A percentile compares a stretch with the other conserved stretches of the same genome.
phyloP scores from a whole-genome alignment of 2,888 invertebrate genomes.

The Cecidostiba fungosa region DNA sequence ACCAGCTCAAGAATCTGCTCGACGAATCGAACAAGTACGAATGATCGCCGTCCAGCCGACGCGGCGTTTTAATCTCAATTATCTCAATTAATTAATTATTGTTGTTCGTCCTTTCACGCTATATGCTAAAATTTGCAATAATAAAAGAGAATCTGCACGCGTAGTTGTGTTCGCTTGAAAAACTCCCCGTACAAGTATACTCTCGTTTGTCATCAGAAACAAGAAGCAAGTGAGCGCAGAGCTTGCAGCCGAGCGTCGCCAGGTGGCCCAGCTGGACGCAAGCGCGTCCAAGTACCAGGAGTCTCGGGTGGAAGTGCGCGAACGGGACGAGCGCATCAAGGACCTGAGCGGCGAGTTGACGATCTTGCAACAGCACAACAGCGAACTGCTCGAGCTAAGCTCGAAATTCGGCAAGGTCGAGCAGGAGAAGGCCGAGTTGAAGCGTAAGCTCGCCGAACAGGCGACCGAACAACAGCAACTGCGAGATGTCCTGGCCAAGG shows the following conservation, averaged over 20 bases:
- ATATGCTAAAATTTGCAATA: no score
- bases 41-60: no score
- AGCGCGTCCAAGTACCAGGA: conserved; percentile 68
- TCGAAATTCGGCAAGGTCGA: conserved; percentile 73
- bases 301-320: conserved; percentile 69
- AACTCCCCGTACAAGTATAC: neutral
- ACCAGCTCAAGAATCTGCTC: conserved; percentile 71
- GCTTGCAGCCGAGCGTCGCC: conserved; percentile 71
- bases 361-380: conserved; percentile 76
- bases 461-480: conserved; percentile 70
- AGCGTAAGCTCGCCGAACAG: conserved; percentile 72
- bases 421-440: conserved; percentile 74
- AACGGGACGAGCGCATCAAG: conserved; percentile 75
- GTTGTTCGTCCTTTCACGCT: no score
- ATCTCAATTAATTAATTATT: no score
- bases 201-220: conserved; percentile 66
- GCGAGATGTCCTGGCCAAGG: conserved; percentile 71
- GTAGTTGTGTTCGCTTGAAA: no score
- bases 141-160: no score
- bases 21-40: conserved; percentile 68
- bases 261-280: conserved; percentile 71
- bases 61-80: no score
- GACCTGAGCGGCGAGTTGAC: conserved; percentile 74
- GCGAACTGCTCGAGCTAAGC: conserved; percentile 73
- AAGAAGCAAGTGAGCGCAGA: conserved; percentile 69